Evolutionary conservation across 2,888 invertebrate species (phyloP).

Genomic region (Melipona bicolor): DNA sequence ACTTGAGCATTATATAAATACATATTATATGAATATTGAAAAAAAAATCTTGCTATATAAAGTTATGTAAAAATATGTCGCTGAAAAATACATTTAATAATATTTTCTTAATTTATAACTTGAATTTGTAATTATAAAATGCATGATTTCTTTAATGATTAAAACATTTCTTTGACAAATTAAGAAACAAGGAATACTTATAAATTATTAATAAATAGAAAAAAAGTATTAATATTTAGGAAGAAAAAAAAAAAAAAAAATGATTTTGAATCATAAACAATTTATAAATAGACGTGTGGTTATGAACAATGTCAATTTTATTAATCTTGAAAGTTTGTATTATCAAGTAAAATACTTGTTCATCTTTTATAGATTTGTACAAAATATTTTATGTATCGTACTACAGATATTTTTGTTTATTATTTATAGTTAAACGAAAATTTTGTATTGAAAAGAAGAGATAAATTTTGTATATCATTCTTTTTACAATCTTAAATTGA

Average conservation of each 20-base stretch:
- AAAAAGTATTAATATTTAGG: slow-evolving; percentile 14
- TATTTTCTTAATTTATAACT: slow-evolving; percentile 12
- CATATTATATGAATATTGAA: slow-evolving; percentile 35
- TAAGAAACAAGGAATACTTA: slow-evolving; percentile 15
- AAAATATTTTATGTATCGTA: slow-evolving; percentile 58
- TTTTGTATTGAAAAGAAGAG: slow-evolving; percentile 35
- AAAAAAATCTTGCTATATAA: neutral
- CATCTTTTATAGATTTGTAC: slow-evolving; percentile 62
- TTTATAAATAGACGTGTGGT: slow-evolving; percentile 17
- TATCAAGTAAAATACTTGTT: slow-evolving; percentile 55
- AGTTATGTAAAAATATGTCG: slow-evolving; percentile 4
- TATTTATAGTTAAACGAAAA: slow-evolving; percentile 36
- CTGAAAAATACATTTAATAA: slow-evolving; percentile 3
- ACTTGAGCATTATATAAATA: slow-evolving; percentile 22
- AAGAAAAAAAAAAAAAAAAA: neutral
- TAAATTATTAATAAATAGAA: slow-evolving; percentile 14
- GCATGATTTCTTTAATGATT: slow-evolving; percentile 11
- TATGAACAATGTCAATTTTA: slow-evolving; percentile 41
- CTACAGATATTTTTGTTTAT: slow-evolving; percentile 38
- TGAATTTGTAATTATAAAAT: slow-evolving; percentile 37
- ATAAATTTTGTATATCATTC: slow-evolving; percentile 30
- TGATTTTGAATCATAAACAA: slow-evolving; percentile 15
- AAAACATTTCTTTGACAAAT: slow-evolving; percentile 3
- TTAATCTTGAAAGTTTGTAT: slow-evolving; percentile 50
- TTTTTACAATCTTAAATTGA: slow-evolving; percentile 51